Percentiles rank a stretch among this genome's conserved stretches.
Conservation (phyloP, 64 coral and sea anemone genomes). For the Orbicella faveolata region DNA sequence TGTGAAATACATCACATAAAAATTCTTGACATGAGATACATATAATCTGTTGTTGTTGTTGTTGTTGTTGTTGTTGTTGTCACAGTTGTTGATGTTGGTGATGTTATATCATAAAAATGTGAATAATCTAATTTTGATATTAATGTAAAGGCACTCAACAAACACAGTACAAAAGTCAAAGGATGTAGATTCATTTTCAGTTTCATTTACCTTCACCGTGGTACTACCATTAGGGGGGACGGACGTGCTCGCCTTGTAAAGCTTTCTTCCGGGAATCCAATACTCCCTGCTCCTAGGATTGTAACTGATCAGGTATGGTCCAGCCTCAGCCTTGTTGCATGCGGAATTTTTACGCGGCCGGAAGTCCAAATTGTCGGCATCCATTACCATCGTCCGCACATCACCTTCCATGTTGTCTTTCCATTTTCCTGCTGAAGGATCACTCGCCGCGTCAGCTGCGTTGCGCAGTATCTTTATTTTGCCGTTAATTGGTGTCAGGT, state of each 20-base stretch:
- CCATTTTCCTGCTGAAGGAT: conserved; percentile 6
- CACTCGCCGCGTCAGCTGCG: conserved; percentile 38
- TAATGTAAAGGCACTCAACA: no score
- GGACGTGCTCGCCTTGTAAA: conserved; percentile 44
- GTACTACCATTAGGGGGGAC: conserved; percentile 20
- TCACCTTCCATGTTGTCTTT: conserved; percentile 19
- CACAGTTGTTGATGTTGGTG: no score
- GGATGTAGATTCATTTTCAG: no score
- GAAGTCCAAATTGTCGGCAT: conserved; percentile 41
- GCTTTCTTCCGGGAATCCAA: conserved; percentile 49
- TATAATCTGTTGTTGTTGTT: no score
- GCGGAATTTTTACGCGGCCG: background rate
- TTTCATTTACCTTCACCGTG: background rate
- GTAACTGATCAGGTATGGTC: conserved; percentile 8
- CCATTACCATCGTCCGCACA: conserved; percentile 11
- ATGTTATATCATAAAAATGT: no score
- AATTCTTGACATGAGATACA: no score
- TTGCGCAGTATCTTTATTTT: conserved; percentile 10
- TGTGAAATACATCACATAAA: no score
- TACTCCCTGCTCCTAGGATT: background rate
- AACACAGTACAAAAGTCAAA: no score
- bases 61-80: no score
- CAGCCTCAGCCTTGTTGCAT: background rate
- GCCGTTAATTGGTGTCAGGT: conserved; percentile 22
- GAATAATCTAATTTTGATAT: no score